Percentiles rank a stretch among this genome's conserved stretches.
Conservation (phyloP, 2,888 invertebrate genomes). For the Ectropis crepuscularia region DNA sequence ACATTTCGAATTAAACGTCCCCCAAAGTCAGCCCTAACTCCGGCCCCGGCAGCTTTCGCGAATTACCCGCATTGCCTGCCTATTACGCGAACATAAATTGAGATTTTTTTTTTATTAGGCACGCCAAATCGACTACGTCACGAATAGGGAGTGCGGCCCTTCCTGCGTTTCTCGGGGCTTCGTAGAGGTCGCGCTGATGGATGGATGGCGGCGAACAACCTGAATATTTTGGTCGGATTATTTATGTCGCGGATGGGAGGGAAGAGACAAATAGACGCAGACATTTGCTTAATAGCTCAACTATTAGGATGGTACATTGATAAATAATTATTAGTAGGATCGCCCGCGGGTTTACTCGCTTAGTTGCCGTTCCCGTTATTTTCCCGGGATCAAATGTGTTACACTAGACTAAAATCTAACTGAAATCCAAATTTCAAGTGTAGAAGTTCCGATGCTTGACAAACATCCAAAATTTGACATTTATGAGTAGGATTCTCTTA, state of each 20-base stretch:
- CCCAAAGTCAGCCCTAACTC: slow-evolving; percentile 11
- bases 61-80: slow-evolving; percentile 66
- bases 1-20: slow-evolving; percentile 1
- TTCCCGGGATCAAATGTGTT: too few species aligned
- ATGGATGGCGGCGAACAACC: slow-evolving; percentile 6
- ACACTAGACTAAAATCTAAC: too few species aligned
- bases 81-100: slow-evolving; percentile 71
- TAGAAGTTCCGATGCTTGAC: too few species aligned
- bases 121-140: slow-evolving; percentile 70
- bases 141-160: slow-evolving; percentile 55
- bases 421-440: too few species aligned
- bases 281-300: background rate
- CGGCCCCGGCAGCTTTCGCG: slow-evolving; percentile 49
- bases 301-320: too few species aligned
- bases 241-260: background rate
- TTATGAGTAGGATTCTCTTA: too few species aligned
- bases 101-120: slow-evolving; percentile 67
- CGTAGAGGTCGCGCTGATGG: slow-evolving; percentile 12
- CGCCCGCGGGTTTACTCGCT: background rate
- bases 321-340: too few species aligned
- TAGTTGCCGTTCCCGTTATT: background rate
- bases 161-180: slow-evolving; percentile 22
- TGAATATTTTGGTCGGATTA: slow-evolving; percentile 5
- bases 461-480: too few species aligned
- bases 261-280: background rate